Base-by-base conservation (phyloP, 2,797 vertebrate species). In the Enteromius anoplus region DNA sequence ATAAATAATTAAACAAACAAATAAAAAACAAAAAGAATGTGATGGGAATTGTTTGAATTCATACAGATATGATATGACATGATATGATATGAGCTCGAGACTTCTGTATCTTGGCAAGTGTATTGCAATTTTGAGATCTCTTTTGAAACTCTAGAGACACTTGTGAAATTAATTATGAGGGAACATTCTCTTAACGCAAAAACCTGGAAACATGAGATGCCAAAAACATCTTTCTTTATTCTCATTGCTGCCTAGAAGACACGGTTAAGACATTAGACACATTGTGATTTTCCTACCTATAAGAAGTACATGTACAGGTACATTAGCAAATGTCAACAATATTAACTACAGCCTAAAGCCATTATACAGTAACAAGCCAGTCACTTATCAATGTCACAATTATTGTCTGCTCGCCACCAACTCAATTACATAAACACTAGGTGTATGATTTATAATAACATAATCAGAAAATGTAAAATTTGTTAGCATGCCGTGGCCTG, bases 391-490 rank as follows among this genome's bases (percentile, higher is more conserved):
- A 79, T 21, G 47, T 53, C 77, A 79, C 58, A 47, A 80, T 80
- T 80, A 60, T n/a, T 60, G 23, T 47, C 51, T 15, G 11, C 26
- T 72, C 12, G 23, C 62, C 68, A 62, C n/a, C 51, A 62, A 47
- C 66, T 64, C 58, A 66, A 53, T 64, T 34, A 65, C 23, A 34
- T 32, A 75, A 65, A 82, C 42, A 51, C 7, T 47, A 47, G 49
- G 4, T 14, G 34, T 80, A 37, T 6, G 14, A 80, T 80, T 60
- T 45, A 23, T 60, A 60, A 47, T n/a, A 32, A 21, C 23, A n/a
- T 62, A 62, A 72, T 81, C 58, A 82, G 42, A 75, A 82, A 75
- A 75, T 40, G 47, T 68, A 62, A 42, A 10, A 32, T 82, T 66
- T 82, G 71, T 42, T 75, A 3, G 23, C 23, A 71, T 2, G 5